phyloP scores from a whole-genome alignment of 2,888 invertebrate genomes.

The Endotricha flammealis region DNA sequence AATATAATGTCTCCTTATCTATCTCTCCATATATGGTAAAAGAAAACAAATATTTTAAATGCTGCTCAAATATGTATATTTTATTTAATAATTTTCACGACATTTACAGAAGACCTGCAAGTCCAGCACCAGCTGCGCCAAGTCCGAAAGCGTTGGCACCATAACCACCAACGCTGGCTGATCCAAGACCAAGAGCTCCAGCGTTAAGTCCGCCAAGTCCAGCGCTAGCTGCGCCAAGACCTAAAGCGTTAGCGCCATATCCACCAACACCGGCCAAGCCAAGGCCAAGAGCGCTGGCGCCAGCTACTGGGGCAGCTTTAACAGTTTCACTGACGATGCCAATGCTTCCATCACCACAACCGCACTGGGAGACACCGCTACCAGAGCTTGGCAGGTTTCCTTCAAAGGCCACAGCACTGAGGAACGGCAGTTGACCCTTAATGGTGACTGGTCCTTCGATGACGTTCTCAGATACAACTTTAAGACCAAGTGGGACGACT shows the following conservation, averaged over 20 bases:
- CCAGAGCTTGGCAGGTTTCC: constrained; percentile 32
- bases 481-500: constrained; percentile 37
- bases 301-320: neutral
- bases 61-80: neutral
- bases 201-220: constrained; percentile 3
- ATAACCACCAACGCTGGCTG: neutral
- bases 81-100: neutral
- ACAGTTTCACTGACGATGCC: constrained; percentile 27
- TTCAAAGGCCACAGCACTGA: constrained; percentile 28
- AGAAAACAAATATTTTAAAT: neutral
- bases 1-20: too few relatives aligned
- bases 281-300: neutral
- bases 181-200: constrained; percentile 9
- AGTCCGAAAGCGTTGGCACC: neutral
- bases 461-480: constrained; percentile 29
- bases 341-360: constrained; percentile 35
- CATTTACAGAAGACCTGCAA: too few relatives aligned
- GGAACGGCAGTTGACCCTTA: constrained; percentile 29
- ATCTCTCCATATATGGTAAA: neutral
- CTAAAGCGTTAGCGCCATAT: neutral
- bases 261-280: neutral
- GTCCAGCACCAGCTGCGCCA: neutral
- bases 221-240: neutral
- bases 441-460: constrained; percentile 28
- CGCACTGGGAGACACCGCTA: constrained; percentile 33